Evolutionary conservation across 2,888 invertebrate genomes (phyloP).

Genomic region (Leptinotarsa peninsularis): DNA sequence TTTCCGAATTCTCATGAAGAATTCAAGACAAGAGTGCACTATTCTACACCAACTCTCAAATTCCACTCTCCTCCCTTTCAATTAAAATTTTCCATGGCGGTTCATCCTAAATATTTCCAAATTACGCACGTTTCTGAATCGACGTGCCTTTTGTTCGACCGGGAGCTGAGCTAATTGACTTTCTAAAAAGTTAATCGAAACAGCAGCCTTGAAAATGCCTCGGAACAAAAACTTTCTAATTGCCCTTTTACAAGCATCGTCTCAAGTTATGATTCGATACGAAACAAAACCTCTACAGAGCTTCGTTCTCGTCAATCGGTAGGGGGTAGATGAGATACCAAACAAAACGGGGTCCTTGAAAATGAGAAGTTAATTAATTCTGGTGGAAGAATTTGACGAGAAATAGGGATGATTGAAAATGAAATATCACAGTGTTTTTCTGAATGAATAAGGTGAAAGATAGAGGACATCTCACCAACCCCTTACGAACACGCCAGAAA

Average conservation of each 20-base stretch:
- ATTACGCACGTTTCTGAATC: background rate
- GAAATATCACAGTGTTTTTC: too few relatives aligned
- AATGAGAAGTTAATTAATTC: constrained; percentile 2
- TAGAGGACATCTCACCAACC: too few relatives aligned
- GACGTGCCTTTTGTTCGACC: background rate
- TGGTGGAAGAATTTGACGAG: background rate
- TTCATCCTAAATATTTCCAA: background rate
- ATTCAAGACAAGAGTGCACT: too few relatives aligned
- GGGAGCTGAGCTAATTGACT: background rate
- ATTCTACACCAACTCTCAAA: background rate
- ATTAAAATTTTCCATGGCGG: background rate
- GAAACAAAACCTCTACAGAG: background rate
- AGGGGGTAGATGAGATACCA: background rate
- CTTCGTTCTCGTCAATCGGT: constrained; percentile 9
- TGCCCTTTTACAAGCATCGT: constrained; percentile 6
- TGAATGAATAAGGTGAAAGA: too few relatives aligned
- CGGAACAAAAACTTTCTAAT: constrained; percentile 11
- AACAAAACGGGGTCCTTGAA: background rate
- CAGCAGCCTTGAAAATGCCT: constrained; percentile 1
- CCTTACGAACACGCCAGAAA: too few relatives aligned
- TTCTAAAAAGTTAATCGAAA: constrained; percentile 3
- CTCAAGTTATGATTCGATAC: background rate
- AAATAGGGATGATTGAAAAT: background rate
- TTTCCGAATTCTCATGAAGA: too few relatives aligned
- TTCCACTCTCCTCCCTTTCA: background rate